A percentile compares a stretch with the other conserved stretches of the same genome.
phyloP scores from a whole-genome alignment of 92 coral and sea anemone genomes.

The Epizoanthus ramosus region DNA sequence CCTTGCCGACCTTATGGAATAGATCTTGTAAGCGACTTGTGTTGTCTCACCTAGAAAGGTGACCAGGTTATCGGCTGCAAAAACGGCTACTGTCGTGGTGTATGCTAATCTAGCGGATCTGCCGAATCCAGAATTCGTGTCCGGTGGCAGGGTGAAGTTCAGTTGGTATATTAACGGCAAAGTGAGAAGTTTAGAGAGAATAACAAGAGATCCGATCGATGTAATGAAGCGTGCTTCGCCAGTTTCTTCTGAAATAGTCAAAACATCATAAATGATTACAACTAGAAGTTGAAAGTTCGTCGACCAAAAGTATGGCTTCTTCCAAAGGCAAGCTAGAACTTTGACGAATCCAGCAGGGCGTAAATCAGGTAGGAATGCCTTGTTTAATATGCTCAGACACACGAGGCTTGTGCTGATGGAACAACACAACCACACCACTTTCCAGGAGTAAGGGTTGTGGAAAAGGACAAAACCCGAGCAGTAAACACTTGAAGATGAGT shows the following conservation, averaged over 20 bases:
- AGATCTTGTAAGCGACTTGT: slow-evolving; percentile 31
- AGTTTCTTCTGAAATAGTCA: not conserved
- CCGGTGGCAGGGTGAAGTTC: slow-evolving; percentile 27
- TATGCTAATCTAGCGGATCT: not conserved
- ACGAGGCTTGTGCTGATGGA: slow-evolving; percentile 2
- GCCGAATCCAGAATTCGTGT: not conserved
- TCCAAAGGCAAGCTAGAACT: slow-evolving; percentile 4
- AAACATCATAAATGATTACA: slow-evolving; percentile 7
- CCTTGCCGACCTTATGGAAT: not conserved
- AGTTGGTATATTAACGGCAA: slow-evolving; percentile 27
- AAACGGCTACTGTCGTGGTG: not conserved
- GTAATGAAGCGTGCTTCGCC: not conserved
- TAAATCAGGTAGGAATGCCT: not conserved
- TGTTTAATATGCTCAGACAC: slow-evolving; percentile 7
- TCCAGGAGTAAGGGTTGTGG: slow-evolving; percentile 18
- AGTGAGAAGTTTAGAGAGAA: slow-evolving; percentile 10
- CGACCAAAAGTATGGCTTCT: slow-evolving; percentile 35
- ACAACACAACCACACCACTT: slow-evolving; percentile 26
- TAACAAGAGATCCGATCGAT: not conserved
- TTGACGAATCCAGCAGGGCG: not conserved
- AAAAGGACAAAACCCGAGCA: slow-evolving; percentile 16
- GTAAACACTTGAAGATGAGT: slow-evolving; percentile 12
- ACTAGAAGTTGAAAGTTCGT: slow-evolving; percentile 13
- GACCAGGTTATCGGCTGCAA: slow-evolving; percentile 31
- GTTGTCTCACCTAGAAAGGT: slow-evolving; percentile 23